Evolutionary conservation across 2,888 invertebrate genomes (phyloP), one percentile per base, ranked within the genome.

Genomic region (Crematogaster levior): DNA sequence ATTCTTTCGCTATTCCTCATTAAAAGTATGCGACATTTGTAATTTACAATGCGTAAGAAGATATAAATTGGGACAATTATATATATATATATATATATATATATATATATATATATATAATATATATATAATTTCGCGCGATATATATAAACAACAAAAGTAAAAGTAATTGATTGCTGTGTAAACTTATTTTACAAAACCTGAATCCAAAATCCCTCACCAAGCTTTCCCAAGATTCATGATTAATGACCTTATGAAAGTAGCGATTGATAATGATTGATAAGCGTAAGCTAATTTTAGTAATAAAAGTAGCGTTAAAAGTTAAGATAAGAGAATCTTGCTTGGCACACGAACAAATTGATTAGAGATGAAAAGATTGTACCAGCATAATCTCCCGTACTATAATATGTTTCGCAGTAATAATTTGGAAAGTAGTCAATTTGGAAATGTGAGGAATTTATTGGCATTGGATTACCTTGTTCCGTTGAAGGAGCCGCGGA

Each of bases 401-500:
- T 15, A 10, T 6, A 30, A 48, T 53, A 60, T 61, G 66, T 79
- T 34, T 66, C n/a, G 70, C 72, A 82, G 30, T 84, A 86, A 77
- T 77, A 86, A 34, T 43, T 80, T 75, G 63, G 56, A 66, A 87
- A 85, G 30, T 70, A 75, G 40, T 86, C 80, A 86, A 73, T 79
- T 87, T 51, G 79, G 48, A 66, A 73, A 82, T 86, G 60, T 40
- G 60, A 70, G 51, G 53, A 43, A 66, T 63, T 80, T 85, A 86
- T 74, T 81, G 73, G 58, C 75, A 65, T 75, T 88, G 82, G 83
- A 92, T 94, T 94, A 94, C 94, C 94, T 94, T 94, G 90, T 92
- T 92, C 90, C 93, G 92, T 90, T 93, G 94, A 88, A 92, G 93
- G 92, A 92, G 93, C 92, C 93, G 94, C 94, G 94, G 94, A 94